phyloP scores from a whole-genome alignment of 1,140 invertebrate species.

The Brachionus rubens region DNA sequence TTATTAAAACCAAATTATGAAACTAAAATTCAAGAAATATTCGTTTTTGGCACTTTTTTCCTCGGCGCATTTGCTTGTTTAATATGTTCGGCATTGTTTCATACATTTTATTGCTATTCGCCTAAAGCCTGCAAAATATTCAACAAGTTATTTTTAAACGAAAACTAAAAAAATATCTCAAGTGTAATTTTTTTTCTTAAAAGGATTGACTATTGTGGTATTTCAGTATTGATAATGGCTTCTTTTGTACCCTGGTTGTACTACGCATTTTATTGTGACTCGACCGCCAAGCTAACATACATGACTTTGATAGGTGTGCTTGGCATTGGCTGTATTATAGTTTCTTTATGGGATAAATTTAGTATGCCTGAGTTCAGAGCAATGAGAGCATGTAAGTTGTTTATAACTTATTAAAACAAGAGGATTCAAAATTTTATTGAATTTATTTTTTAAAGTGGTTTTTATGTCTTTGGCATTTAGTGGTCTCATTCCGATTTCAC shows the following conservation, averaged over 20 bases:
- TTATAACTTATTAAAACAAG: neutral
- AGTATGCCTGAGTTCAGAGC: conserved; percentile 84
- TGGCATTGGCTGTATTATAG: conserved; percentile 86
- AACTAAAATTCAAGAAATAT: conserved; percentile 77
- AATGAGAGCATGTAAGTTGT: conserved; percentile 68
- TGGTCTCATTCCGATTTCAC: conserved; percentile 76
- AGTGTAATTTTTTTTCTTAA: conserved; percentile 49
- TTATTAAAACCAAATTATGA: conserved; percentile 61
- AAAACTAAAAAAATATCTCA: neutral
- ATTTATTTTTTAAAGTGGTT: conserved; percentile 66
- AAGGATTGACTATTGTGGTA: conserved; percentile 95
- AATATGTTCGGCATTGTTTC: conserved; percentile 93
- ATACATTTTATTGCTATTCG: conserved; percentile 96
- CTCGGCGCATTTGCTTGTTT: conserved; percentile 91
- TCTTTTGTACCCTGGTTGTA: conserved; percentile 99
- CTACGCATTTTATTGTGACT: conserved; percentile 92
- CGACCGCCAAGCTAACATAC: conserved; percentile 61
- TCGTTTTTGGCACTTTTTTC: conserved; percentile 74
- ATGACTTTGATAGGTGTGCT: conserved; percentile 80
- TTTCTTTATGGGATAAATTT: conserved; percentile 96
- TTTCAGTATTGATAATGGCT: conserved; percentile 93
- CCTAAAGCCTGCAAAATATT: conserved; percentile 89
- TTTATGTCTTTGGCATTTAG: conserved; percentile 92
- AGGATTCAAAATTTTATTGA: neutral
- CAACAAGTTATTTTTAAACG: conserved; percentile 72